Base-by-base conservation (phyloP, 2,113 vertebrate genomes). In the Cottus gobio region DNA sequence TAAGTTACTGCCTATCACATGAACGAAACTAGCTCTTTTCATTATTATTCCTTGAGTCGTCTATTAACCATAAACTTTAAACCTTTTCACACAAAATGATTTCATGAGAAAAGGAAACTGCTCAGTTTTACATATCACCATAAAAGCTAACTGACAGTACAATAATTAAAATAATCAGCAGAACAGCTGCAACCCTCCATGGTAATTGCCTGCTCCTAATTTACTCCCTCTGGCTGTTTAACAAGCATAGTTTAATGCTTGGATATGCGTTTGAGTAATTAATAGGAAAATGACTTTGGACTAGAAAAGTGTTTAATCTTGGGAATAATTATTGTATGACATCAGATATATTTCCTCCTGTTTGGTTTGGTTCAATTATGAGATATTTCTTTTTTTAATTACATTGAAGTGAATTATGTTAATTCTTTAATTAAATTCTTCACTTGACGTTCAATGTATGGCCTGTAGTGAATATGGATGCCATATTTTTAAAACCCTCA, bases 101-200 rank as follows among this genome's bases (percentile, higher is more conserved):
- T 79, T 83, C 48, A 82, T 75, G 62, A 77, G 52, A 77, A 89
- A 67, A 44, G 24, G 44, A 83, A 69, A 62, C 56, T 78, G 64
- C 61, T 71, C 24, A 1, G 24, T 82, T 91, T 85, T 78, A 79
- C 67, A 36, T 64, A 64, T 65, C 31, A 28, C 77, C 44, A 76
- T 84, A 66, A 84, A 82, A 84, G 62, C 28, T 60, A 66, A 64
- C 60, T n/a, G 56, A 71, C 28, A 66, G 48, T n/a, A 67, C 44
- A 82, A 62, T 39, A 77, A 63, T 83, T 56, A 26, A 73, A 77
- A 75, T 75, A 3, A 89, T 80, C 84, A 83, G 54, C 66, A 71
- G 31, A 79, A 79, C 67, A 85, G 68, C 78, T 83, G 79, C 57
- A 88, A 74, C 63, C 65, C 22, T 62, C 34, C 16, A 73, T 24